Evolutionary conservation across 2,797 vertebrate species (phyloP).

Genomic region (Helicolenus hilgendorfi): DNA sequence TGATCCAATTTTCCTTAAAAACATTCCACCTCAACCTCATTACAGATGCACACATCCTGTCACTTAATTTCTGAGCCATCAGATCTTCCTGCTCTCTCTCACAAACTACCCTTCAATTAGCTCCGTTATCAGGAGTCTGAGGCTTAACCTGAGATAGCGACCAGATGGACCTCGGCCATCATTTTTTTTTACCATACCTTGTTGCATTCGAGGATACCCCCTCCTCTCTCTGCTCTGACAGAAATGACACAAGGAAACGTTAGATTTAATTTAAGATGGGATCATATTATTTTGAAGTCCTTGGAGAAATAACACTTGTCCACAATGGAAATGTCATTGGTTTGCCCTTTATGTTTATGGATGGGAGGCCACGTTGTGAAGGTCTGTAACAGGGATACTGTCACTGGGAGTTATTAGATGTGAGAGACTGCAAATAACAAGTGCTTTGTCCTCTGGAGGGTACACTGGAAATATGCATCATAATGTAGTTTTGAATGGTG

Average conservation of each 20-base stretch:
- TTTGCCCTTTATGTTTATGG: constrained; percentile 78
- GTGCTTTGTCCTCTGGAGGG: constrained; percentile 28
- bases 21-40: constrained; percentile 44
- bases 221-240: constrained; percentile 35
- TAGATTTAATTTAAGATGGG: constrained; percentile 69
- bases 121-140: constrained; percentile 58
- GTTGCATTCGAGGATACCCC: constrained; percentile 26
- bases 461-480: not conserved
- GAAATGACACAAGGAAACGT: constrained; percentile 53
- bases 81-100: constrained; percentile 22
- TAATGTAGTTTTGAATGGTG: constrained; percentile 27
- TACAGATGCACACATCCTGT: constrained; percentile 57
- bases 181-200: constrained; percentile 44
- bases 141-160: constrained; percentile 61
- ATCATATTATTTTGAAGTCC: constrained; percentile 72
- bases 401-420: constrained; percentile 64
- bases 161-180: constrained; percentile 13
- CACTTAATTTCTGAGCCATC: constrained; percentile 51
- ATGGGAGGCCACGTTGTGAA: constrained; percentile 64
- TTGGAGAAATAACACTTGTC: constrained; percentile 79
- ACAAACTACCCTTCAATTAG: constrained; percentile 71
- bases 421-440: constrained; percentile 57
- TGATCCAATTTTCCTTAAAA: constrained; percentile 55
- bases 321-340: constrained; percentile 72
- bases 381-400: constrained; percentile 53